Evolutionary conservation across 2,888 invertebrate genomes (phyloP), one percentile per base, ranked within the genome.

Genomic region (Synanthedon vespiformis): DNA sequence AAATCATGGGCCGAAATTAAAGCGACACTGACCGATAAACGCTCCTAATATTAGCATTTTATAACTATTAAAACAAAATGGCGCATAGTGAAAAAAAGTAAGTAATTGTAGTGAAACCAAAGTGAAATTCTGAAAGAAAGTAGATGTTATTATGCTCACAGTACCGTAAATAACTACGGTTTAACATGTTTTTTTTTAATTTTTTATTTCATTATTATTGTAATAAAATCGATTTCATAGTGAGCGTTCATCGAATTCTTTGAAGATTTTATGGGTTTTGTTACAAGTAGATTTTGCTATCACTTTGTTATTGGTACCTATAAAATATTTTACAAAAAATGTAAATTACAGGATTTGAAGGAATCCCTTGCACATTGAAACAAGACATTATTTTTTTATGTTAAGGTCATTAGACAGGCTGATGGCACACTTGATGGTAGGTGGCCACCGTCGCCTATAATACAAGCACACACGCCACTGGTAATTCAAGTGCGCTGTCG

Each of bases 131-230:
- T 48, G 48, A 18, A 51, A 53, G 51, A 51, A 51, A 47, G 40
- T 51, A 40, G 50, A 52, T 40, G 53, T 55, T 54, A 57, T 55
- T 50, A 53, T 54, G 55, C 41, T 55, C 48, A 55, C 52, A 49
- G 54, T 49, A 54, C 56, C 55, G 54, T 56, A 53, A 54, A 57
- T 48, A 34, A 41, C 18, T 22, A 40, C 51, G 41, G 13, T 27
- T 50, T 53, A 44, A 44, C 13, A 14, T 13, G 44, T 34, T 34
- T 27, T 27, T 27, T 27, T 27, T 27, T 22, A 18, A n/a, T n/a
- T n/a, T 22, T 22, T 22, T 22, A 22, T 22, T 5, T 22, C 8
- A 10, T 34, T 34, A 34, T 34, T 34, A 34, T 34, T 34, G 34
- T 34, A 34, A 34, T 34, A 34, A 34, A 34, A 34, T 34, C 34